Conservation (phyloP, 2,797 vertebrate species). For the Acanthurus leucopareius region DNA sequence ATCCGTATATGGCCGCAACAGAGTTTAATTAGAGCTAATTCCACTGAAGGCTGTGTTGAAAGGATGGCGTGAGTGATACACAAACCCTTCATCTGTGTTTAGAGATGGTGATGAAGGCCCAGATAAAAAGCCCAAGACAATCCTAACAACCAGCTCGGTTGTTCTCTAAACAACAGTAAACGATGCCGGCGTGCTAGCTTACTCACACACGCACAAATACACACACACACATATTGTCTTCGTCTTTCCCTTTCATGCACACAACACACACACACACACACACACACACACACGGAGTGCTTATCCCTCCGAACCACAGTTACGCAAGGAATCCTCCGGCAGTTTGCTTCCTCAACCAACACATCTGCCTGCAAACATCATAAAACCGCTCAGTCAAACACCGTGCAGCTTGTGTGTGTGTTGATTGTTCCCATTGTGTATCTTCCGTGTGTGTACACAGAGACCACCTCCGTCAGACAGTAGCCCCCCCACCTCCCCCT, state of each 20-base stretch:
- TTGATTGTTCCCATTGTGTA: constrained; percentile 59
- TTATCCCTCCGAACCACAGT: constrained; percentile 70
- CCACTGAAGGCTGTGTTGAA: constrained; percentile 58
- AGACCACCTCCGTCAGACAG: constrained; percentile 64
- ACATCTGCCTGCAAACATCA: constrained; percentile 76
- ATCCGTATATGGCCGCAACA: constrained; percentile 52
- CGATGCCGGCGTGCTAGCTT: constrained; percentile 33
- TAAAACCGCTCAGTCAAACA: constrained; percentile 72
- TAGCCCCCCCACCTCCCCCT: neutral
- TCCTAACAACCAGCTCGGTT: constrained; percentile 71
- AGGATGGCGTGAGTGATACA: constrained; percentile 66
- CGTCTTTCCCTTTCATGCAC: constrained; percentile 36
- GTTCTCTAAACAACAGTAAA: constrained; percentile 77
- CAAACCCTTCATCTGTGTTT: constrained; percentile 75
- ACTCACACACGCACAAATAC: constrained; percentile 13
- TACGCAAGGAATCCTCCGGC: constrained; percentile 73
- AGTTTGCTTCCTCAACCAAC: constrained; percentile 58
- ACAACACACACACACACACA: constrained; percentile 31
- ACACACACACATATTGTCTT: constrained; percentile 14
- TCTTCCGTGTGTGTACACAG: constrained; percentile 50
- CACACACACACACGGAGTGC: constrained; percentile 22
- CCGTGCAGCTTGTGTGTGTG: constrained; percentile 31
- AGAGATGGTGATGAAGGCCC: constrained; percentile 67
- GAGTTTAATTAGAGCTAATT: constrained; percentile 65
- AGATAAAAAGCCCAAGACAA: constrained; percentile 64